phyloP scores from a whole-genome alignment of 2,113 vertebrate genomes.

The Eurypyga helias region DNA sequence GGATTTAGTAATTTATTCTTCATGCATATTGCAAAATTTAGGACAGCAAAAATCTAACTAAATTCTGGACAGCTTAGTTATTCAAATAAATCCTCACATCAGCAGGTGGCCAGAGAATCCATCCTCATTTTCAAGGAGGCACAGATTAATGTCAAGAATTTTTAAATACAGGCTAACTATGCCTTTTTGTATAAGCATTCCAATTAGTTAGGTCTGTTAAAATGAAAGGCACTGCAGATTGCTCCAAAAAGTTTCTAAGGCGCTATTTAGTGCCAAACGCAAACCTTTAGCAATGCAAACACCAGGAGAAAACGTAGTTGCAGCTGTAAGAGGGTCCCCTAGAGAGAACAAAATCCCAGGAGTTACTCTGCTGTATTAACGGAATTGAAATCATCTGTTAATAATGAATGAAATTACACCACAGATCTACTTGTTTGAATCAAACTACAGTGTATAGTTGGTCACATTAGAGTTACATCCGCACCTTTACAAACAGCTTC shows the following conservation, averaged over 20 bases:
- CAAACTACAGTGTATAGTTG: background rate
- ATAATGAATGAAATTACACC: background rate
- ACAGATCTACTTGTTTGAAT: background rate
- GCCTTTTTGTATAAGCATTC: background rate
- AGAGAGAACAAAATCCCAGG: background rate
- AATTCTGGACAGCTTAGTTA: conserved; percentile 40
- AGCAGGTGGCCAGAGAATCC: conserved; percentile 37
- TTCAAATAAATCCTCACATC: conserved; percentile 32
- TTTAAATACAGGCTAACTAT: background rate
- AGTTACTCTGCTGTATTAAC: background rate
- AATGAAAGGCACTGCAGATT: background rate
- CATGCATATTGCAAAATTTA: background rate
- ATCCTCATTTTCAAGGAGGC: background rate
- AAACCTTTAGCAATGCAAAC: background rate
- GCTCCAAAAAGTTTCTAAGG: background rate
- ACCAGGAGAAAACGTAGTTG: background rate
- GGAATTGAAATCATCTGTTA: background rate
- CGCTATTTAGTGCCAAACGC: background rate
- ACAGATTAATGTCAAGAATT: conserved; percentile 29
- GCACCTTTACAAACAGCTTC: background rate
- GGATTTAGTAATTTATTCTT: conserved; percentile 28
- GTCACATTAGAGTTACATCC: background rate
- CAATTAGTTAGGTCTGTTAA: background rate
- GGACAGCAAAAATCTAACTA: background rate
- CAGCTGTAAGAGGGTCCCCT: background rate